phyloP scores from a whole-genome alignment of 1,140 invertebrate species.

The Drosophila truncata region DNA sequence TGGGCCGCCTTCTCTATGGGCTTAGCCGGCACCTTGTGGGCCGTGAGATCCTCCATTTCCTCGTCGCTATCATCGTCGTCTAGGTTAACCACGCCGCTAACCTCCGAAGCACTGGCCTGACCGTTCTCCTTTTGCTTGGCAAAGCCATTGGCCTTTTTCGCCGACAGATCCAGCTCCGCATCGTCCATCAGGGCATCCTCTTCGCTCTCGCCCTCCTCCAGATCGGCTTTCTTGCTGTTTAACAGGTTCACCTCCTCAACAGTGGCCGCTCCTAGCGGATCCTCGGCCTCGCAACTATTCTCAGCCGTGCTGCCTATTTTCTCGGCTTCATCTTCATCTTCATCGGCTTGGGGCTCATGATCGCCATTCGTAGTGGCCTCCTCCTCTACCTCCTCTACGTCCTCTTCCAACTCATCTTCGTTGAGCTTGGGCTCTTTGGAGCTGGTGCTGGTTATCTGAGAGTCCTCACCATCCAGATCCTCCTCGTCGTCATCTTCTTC shows the following conservation, averaged over 20 bases:
- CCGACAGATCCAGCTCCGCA: conserved; percentile 2
- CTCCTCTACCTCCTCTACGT: conserved; percentile 53
- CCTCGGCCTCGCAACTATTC: conserved; percentile 74
- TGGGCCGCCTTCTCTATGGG: conserved; percentile 22
- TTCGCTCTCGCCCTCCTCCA: conserved; percentile 58
- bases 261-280: conserved; percentile 65
- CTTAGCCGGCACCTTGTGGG: conserved; percentile 30
- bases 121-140: conserved; percentile 70
- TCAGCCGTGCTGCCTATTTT: conserved; percentile 77
- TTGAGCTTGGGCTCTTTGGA: conserved; percentile 53
- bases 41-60: conserved; percentile 56
- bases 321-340: conserved; percentile 71
- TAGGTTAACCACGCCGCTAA: conserved; percentile 61
- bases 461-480: conserved; percentile 64
- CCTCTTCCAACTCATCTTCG: conserved; percentile 43
- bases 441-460: conserved; percentile 72
- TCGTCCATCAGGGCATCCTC: conserved; percentile 14
- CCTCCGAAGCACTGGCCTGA: conserved; percentile 51
- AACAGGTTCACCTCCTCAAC: conserved; percentile 42
- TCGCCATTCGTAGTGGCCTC: conserved; percentile 77
- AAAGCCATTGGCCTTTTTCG: conserved; percentile 62
- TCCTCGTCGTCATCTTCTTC: conserved; percentile 55
- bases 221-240: conserved; percentile 34
- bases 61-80: conserved; percentile 83
- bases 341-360: conserved; percentile 63